These are phyloP conservation scores for Panzeria rudis DNA, from an alignment of 2,888 invertebrate genomes.

Conservation along the genomic window DNA sequence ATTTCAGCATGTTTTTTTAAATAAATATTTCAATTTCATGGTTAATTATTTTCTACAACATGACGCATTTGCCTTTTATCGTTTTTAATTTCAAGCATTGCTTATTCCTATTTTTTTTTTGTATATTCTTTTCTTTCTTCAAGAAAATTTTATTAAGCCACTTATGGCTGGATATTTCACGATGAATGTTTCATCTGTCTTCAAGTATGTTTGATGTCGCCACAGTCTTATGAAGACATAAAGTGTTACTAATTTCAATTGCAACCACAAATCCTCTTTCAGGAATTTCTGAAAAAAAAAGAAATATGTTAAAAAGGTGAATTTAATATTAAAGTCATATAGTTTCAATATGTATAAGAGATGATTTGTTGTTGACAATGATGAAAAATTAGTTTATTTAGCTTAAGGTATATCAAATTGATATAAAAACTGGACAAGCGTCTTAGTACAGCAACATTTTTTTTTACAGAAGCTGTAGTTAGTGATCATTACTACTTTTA, in stretches of 20 bases:
- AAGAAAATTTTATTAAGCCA: slow-evolving; percentile 55
- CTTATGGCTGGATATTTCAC: slow-evolving; percentile 49
- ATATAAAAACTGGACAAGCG: background rate
- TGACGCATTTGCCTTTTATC: slow-evolving; percentile 45
- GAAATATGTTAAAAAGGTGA: slow-evolving; percentile 43
- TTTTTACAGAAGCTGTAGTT: background rate
- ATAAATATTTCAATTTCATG: slow-evolving; percentile 65
- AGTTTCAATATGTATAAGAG: background rate
- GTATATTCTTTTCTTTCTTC: background rate
- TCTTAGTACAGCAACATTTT: background rate
- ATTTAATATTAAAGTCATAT: slow-evolving; percentile 33
- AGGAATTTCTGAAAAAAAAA: background rate
- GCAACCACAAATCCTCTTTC: slow-evolving; percentile 51
- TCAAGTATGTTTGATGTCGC: slow-evolving; percentile 52
- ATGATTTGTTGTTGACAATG: slow-evolving; percentile 46
- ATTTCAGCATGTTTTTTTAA: background rate
- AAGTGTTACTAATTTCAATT: slow-evolving; percentile 70
- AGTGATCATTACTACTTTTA: background rate
- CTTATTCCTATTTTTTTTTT: background rate
- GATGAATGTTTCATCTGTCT: slow-evolving; percentile 37
- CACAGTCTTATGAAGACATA: slow-evolving; percentile 43
- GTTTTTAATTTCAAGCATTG: slow-evolving; percentile 23
- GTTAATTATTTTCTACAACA: slow-evolving; percentile 68
- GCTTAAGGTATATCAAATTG: background rate
- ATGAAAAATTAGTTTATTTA: slow-evolving; percentile 1